Percentiles rank a stretch among this genome's conserved stretches.
These are phyloP conservation scores for Lacanobia oleracea DNA, from an alignment of 2,888 invertebrate species.

Conservation along the genomic window DNA sequence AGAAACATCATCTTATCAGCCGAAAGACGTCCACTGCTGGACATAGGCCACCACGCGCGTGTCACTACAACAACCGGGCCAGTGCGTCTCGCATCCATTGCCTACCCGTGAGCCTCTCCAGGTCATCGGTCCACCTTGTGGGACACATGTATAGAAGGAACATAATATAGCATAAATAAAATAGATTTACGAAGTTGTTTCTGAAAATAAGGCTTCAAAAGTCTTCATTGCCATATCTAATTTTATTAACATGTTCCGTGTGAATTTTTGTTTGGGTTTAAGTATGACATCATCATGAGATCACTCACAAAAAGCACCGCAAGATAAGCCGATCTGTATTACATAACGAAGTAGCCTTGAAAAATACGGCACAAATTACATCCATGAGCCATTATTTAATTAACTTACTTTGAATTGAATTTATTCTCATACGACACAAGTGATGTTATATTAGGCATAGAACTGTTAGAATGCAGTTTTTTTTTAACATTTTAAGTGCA, in stretches of 20 bases:
- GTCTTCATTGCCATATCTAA: slow-evolving; percentile 29
- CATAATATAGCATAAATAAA: background rate
- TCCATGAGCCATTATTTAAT: slow-evolving; percentile 12
- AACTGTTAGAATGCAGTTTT: background rate
- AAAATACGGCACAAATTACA: slow-evolving; percentile 31
- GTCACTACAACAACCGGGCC: too few species aligned
- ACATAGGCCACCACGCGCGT: too few species aligned
- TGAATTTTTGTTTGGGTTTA: slow-evolving; percentile 41
- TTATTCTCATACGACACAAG: background rate
- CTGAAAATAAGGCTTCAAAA: slow-evolving; percentile 2
- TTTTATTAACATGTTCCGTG: slow-evolving; percentile 29
- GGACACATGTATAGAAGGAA: background rate
- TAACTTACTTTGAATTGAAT: slow-evolving; percentile 12
- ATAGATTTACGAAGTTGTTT: background rate
- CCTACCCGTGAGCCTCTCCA: too few species aligned
- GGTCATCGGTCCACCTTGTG: too few species aligned
- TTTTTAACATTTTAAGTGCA: background rate
- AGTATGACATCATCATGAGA: slow-evolving; percentile 69
- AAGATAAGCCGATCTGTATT: slow-evolving; percentile 46
- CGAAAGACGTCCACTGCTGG: too few species aligned
- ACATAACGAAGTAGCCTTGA: slow-evolving; percentile 49
- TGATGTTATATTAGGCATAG: too few species aligned
- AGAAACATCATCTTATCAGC: background rate
- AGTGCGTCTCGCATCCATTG: too few species aligned
- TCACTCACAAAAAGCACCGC: slow-evolving; percentile 62